Evolutionary conservation across 2,888 invertebrate species (phyloP), one percentile per base, ranked within the genome.

Genomic region (Nowickia ferox): DNA sequence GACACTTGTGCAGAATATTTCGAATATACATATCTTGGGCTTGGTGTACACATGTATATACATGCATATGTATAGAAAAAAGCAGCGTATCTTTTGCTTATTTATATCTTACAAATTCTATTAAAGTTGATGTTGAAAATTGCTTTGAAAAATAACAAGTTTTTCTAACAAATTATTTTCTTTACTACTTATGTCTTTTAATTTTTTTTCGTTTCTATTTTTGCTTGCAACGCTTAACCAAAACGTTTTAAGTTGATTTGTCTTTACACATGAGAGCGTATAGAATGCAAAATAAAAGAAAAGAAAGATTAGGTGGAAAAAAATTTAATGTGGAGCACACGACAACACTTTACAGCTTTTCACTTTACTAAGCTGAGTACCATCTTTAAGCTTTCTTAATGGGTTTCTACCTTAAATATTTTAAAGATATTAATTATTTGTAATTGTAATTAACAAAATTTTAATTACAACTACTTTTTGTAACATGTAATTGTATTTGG

Each of bases 211-310:
- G 19, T 59, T 38, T 13, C 17, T 42, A 30, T 30, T 30, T 44
- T 68, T n/a, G 8, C 46, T 68, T 57, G 10, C 72, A 44, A 59
- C 42, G 53, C 40, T 71, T 69, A 84, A 79, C 79, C 79, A 84
- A 84, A 79, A 75, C 74, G 69, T 84, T 84, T 84, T 84, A 79
- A 79, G 84, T 84, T 84, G 74, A 84, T 84, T 84, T 84, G 69
- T 79, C 63, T 72, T 83, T 69, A 51, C 75, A 81, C 80, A 59
- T 80, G 72, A 80, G 74, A 66, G 57, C 51, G 46, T 66, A 13
- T n/a, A 42, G 57, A 15, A 72, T 72, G 40, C 9, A 6, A 48
- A 30, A 40, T 4, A 15, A 19, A 40, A n/a, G 13, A 0, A 48
- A 48, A 19, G 15, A 9, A 13, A 42, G 15, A 53, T 61, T 61